Conservation (phyloP, 1,140 invertebrate genomes). For the Anagrus nilaparvatae region DNA sequence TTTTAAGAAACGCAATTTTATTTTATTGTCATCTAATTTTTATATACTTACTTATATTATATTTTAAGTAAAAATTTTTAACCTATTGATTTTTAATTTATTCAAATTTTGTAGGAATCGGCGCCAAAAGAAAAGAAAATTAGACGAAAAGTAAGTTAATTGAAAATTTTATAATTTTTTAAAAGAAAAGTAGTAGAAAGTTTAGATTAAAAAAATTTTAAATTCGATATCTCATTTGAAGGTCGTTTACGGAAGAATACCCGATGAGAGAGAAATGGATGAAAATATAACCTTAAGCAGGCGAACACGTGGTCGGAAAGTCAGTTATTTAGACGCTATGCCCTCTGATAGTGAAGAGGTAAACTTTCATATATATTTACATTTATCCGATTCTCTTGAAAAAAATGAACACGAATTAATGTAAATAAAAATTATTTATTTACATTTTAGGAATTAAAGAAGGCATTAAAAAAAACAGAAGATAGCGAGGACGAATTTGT, state of each 20-base stretch:
- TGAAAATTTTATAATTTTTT: conserved; percentile 1
- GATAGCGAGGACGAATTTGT: conserved; percentile 49
- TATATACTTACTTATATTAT: neutral
- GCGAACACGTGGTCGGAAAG: conserved; percentile 57
- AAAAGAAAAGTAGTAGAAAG: neutral
- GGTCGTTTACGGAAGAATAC: conserved; percentile 47
- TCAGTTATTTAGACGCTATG: conserved; percentile 58
- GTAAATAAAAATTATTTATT: conserved; percentile 1
- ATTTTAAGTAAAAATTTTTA: neutral
- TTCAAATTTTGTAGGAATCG: conserved; percentile 16
- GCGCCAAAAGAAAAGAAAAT: conserved; percentile 32
- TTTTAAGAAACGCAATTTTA: neutral
- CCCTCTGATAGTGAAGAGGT: conserved; percentile 59
- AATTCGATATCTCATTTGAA: conserved; percentile 20
- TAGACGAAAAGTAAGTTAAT: conserved; percentile 29
- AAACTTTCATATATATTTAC: conserved; percentile 21
- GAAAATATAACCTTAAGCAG: conserved; percentile 40
- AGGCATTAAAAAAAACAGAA: conserved; percentile 37
- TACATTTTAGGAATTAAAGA: conserved; percentile 35
- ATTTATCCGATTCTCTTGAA: no score
- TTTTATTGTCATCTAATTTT: neutral
- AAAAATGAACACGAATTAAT: neutral
- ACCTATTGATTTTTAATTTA: neutral
- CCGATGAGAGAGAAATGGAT: conserved; percentile 36
- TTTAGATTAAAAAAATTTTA: neutral